Evolutionary conservation across 2,888 invertebrate species (phyloP), one percentile per base, ranked within the genome.

Genomic region (Bombylius major): DNA sequence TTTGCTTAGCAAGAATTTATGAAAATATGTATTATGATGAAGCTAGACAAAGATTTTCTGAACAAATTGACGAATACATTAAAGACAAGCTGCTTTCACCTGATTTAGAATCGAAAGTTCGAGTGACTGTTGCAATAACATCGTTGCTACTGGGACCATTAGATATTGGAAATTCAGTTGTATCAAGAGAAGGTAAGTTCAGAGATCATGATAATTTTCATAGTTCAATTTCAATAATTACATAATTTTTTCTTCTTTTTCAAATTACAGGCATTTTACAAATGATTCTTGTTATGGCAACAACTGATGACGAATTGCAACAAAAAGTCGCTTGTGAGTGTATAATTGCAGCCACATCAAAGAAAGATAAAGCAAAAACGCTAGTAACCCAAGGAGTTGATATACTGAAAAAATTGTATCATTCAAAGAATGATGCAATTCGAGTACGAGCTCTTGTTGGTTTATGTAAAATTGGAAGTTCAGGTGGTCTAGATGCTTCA

Each of bases 221-320:
- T 5, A 47, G 5, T 13, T 47, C 3, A 12, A 5, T 13, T 12
- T 47, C 5, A 39, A 23, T 11, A 44, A 31, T 31, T 44, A 23
- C 5, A 31, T 11, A 33, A 31, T 23, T 8, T n/a, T 13, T 48
- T n/a, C n/a, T 33, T 32, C 8, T 36, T 51, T 34, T 23, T 33
- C 23, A 23, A 42, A 23, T 58, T 57, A 5, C 39, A 71, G 71
- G 72, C 39, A 89, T 99, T 58, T 79, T 97, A 65, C 90, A 95
- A 72, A 94, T 99, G 89, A 94, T 99, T 72, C 76, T 99, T 39
- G 90, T 90, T 7, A 95, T 99, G 94, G 98, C 98, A 4, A 87
- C 87, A 58, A 88, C 90, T 11, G 93, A 94, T n/a, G 91, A 96
- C 67, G 63, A 80, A 13, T 75, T 96, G 1, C 93, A 97, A 69